A percentile compares a stretch with the other conserved stretches of the same genome.
These are phyloP conservation scores for Remorina albescens DNA, from an alignment of 2,797 vertebrate genomes.

Conservation along the genomic window DNA sequence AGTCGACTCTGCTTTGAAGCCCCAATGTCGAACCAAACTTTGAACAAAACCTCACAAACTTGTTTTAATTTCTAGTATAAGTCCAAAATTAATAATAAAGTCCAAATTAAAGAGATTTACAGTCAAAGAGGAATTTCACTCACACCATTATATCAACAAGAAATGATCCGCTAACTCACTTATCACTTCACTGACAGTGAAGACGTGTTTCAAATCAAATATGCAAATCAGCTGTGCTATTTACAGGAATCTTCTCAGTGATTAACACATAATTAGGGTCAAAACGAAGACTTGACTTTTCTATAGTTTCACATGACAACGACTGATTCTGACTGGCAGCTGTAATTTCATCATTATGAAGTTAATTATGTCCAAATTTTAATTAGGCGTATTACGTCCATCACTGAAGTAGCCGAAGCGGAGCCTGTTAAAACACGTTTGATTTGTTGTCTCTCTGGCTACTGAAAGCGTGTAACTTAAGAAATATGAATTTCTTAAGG, in stretches of 20 bases:
- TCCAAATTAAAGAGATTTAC: not conserved
- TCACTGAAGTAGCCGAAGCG: not conserved
- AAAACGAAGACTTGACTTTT: not conserved
- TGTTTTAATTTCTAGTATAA: not conserved
- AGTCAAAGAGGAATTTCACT: not conserved
- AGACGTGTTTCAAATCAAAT: conserved; percentile 1
- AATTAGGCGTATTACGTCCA: no score
- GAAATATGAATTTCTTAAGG: no score
- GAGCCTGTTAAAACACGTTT: not conserved
- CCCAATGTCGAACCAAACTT: not conserved
- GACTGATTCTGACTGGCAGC: not conserved
- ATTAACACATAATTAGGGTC: conserved; percentile 20
- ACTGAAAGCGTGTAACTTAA: not conserved
- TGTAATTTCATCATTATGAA: not conserved
- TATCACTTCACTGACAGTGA: conserved; percentile 10
- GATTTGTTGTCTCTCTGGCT: not conserved
- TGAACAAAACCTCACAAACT: not conserved
- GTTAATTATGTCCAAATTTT: no score
- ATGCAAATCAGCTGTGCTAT: not conserved
- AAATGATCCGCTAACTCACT: conserved; percentile 2
- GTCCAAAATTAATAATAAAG: not conserved
- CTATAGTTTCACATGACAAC: not conserved
- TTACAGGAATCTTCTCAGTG: not conserved
- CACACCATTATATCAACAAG: not conserved
- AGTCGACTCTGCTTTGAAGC: no score